Evolutionary conservation across 2,888 invertebrate species (phyloP).

Genomic region (Lasioglossum figueresi): DNA sequence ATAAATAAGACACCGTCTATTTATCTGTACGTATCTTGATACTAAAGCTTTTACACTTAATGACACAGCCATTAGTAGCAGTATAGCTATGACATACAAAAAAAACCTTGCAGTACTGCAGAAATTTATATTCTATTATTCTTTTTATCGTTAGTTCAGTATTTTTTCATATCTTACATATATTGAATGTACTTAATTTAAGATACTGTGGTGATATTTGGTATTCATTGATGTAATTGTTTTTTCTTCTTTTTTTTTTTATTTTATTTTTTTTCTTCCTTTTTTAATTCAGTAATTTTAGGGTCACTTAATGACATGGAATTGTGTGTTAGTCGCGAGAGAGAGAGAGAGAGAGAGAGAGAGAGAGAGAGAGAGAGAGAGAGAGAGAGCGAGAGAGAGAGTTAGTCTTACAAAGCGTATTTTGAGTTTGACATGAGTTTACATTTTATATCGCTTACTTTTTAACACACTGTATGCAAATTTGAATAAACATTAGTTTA

Average conservation of each 20-base stretch:
- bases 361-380: neutral
- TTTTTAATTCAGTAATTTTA: slow-evolving; percentile 58
- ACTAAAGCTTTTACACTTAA: slow-evolving; percentile 82
- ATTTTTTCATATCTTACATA: slow-evolving; percentile 80
- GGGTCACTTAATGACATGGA: slow-evolving; percentile 69
- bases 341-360: neutral
- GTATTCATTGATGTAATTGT: slow-evolving; percentile 72
- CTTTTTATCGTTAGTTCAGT: slow-evolving; percentile 80
- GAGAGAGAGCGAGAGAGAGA: slow-evolving; percentile 16
- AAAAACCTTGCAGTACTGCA: slow-evolving; percentile 54
- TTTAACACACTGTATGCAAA: slow-evolving; percentile 81
- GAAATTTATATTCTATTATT: slow-evolving; percentile 67
- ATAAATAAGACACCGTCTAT: slow-evolving; percentile 79
- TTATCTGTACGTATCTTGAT: slow-evolving; percentile 81
- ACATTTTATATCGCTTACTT: slow-evolving; percentile 82
- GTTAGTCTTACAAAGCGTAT: slow-evolving; percentile 38
- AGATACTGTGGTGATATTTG: slow-evolving; percentile 78
- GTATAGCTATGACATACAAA: slow-evolving; percentile 65
- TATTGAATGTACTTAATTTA: slow-evolving; percentile 82
- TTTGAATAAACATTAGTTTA: slow-evolving; percentile 81
- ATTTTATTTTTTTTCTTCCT: slow-evolving; percentile 51
- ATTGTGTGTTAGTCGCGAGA: slow-evolving; percentile 67
- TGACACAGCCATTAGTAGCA: slow-evolving; percentile 75
- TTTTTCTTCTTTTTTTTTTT: slow-evolving; percentile 48
- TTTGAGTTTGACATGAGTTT: slow-evolving; percentile 62